Evolutionary conservation across 1,140 invertebrate genomes (phyloP).

Genomic region (Sweltsa coloradensis): DNA sequence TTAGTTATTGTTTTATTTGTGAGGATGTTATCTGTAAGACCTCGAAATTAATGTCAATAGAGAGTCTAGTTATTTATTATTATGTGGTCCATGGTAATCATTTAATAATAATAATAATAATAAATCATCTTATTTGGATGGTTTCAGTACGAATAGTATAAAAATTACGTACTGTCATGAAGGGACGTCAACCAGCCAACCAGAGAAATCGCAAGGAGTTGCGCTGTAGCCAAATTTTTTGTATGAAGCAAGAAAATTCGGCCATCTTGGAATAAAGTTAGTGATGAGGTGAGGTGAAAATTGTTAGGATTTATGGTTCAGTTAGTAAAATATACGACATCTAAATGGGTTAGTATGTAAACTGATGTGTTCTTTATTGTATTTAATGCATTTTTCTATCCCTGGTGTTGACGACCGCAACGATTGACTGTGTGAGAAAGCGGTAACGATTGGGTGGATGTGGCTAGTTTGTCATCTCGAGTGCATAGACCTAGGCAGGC

Average conservation of each 20-base stretch:
- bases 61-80: too few species aligned
- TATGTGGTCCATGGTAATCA: too few species aligned
- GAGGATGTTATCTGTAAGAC: too few species aligned
- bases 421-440: too few species aligned
- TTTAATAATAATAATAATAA: too few species aligned
- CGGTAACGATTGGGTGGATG: conserved; percentile 9
- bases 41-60: too few species aligned
- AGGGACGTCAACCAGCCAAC: conserved; percentile 13
- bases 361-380: not conserved
- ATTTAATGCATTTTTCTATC: not conserved
- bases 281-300: conserved; percentile 16
- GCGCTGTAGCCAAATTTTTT: conserved; percentile 21
- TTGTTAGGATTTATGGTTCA: conserved; percentile 7
- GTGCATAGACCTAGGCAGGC: too few species aligned
- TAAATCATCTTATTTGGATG: too few species aligned
- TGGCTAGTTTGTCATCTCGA: conserved; percentile 13
- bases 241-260: conserved; percentile 21
- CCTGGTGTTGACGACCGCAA: too few species aligned
- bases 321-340: conserved; percentile 4
- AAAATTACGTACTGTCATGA: not conserved
- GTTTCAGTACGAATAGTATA: conserved; percentile 1
- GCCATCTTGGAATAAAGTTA: conserved; percentile 23
- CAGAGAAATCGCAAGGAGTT: conserved; percentile 14
- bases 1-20: too few species aligned
- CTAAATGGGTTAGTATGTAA: conserved; percentile 13